Evolutionary conservation across 2,888 invertebrate genomes (phyloP), one percentile per base, ranked within the genome.

Genomic region (Sisyra terminalis): DNA sequence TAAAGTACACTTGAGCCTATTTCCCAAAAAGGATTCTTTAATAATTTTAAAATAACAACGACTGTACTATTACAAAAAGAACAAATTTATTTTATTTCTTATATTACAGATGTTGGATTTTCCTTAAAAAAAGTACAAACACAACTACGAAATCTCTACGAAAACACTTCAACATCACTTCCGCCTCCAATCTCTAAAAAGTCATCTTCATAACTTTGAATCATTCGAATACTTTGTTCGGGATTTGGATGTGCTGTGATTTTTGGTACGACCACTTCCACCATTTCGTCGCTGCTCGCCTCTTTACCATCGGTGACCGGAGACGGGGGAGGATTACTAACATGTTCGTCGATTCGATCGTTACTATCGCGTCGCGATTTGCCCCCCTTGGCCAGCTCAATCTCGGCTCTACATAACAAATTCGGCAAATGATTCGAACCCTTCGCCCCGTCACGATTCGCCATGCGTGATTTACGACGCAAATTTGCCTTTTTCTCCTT

Each of bases 311-410:
- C 80, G 0, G 80, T 83, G 29, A 77, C 85, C 1, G 85, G 85
- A 17, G 84, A 85, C 4, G 85, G 85, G 9, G 85, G 85, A 37
- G 85, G 85, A 64, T 85, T 85, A 2, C 72, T 74, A 29, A 71
- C 68, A 51, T 61, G 60, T 15, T 74, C 72, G 3, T 24, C 24
- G 24, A 24, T 24, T 7, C 24, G 24, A 7, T 24, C 24, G 7
- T 24, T 24, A 44, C 63, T 61, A 39, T 70, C 67, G 52, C 65
- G 61, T 35, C 58, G 53, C 17, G 54, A 49, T 41, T 54, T 52
- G 40, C 49, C 47, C 44, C 55, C 51, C 29, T 51, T 49, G 1
- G 52, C 53, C 10, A 59, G 46, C 17, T 58, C 63, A 30, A 71
- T 62, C 54, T 79, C 78, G 13, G 75, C 73, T 45, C 75, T 66